These are phyloP conservation scores for Sula dactylatra DNA, from an alignment of 2,113 vertebrate genomes.

Conservation along the genomic window DNA sequence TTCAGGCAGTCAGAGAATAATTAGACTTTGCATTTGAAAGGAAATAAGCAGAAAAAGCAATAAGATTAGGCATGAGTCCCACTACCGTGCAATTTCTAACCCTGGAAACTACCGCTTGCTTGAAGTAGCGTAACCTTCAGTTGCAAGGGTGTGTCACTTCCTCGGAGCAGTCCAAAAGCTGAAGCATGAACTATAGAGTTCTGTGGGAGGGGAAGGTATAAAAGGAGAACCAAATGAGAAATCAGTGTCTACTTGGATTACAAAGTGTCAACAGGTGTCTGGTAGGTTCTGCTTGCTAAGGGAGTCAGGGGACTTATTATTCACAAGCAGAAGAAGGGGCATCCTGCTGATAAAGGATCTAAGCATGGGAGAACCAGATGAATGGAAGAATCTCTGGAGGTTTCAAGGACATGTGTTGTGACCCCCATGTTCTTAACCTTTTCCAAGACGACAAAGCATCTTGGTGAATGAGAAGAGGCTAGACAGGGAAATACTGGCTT, in stretches of 20 bases:
- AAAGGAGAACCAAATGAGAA: not conserved
- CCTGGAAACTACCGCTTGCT: not conserved
- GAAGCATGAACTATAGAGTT: not conserved
- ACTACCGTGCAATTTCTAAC: not conserved
- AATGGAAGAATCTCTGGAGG: not conserved
- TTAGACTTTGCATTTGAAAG: conserved; percentile 15
- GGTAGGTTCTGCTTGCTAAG: not conserved
- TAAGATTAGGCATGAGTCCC: not conserved
- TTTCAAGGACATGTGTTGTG: not conserved
- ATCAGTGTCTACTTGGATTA: not conserved
- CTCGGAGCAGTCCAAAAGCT: not conserved
- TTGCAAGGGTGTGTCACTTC: not conserved
- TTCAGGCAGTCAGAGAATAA: not conserved
- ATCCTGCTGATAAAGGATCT: not conserved
- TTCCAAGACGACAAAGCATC: not conserved
- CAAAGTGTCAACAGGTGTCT: not conserved
- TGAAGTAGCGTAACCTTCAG: not conserved
- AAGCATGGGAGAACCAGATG: not conserved
- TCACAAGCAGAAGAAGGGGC: not conserved
- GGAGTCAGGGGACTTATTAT: not conserved
- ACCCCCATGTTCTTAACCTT: not conserved
- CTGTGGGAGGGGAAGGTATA: not conserved
- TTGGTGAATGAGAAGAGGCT: not conserved
- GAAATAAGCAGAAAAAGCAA: not conserved
- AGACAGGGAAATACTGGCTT: not conserved